These are phyloP conservation scores for Sebastes diploproa DNA, from an alignment of 2,797 vertebrate genomes.

Conservation along the genomic window DNA sequence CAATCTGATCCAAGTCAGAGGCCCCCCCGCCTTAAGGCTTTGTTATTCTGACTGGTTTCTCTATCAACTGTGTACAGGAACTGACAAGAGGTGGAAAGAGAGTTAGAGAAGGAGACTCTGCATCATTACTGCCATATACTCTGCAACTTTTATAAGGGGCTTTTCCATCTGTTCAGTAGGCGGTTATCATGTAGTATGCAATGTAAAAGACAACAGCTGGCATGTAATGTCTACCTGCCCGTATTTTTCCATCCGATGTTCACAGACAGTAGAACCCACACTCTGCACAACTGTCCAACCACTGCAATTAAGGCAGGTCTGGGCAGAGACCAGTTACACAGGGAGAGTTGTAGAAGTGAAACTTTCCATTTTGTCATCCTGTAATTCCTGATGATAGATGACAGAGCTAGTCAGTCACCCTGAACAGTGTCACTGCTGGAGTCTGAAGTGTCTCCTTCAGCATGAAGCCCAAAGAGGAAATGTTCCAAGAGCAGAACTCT, in stretches of 20 bases:
- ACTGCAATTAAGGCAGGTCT: conserved; percentile 67
- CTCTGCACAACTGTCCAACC: conserved; percentile 26
- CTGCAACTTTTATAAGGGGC: conserved; percentile 41
- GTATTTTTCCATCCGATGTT: conserved; percentile 45
- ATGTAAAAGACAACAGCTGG: conserved; percentile 69
- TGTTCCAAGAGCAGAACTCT: not conserved
- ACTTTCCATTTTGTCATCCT: conserved; percentile 76
- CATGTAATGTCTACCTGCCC: conserved; percentile 50
- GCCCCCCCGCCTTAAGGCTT: conserved; percentile 31
- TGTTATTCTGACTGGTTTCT: conserved; percentile 68
- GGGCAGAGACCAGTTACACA: conserved; percentile 25
- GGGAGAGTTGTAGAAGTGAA: conserved; percentile 35
- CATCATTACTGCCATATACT: not conserved
- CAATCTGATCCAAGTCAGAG: conserved; percentile 37
- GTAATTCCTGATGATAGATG: conserved; percentile 73
- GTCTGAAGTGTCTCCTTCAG: conserved; percentile 23
- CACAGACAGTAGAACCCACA: conserved; percentile 1
- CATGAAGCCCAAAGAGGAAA: conserved; percentile 12
- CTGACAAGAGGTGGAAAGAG: conserved; percentile 40
- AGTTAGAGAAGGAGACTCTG: conserved; percentile 9
- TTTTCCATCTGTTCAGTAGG: conserved; percentile 54
- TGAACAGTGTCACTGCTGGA: conserved; percentile 28
- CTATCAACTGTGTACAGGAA: conserved; percentile 54
- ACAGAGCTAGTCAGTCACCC: conserved; percentile 24
- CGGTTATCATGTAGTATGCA: conserved; percentile 53